Percentiles rank a stretch among this genome's conserved stretches.
phyloP scores from a whole-genome alignment of 2,797 vertebrate genomes.

The Gastrophryne carolinensis region DNA sequence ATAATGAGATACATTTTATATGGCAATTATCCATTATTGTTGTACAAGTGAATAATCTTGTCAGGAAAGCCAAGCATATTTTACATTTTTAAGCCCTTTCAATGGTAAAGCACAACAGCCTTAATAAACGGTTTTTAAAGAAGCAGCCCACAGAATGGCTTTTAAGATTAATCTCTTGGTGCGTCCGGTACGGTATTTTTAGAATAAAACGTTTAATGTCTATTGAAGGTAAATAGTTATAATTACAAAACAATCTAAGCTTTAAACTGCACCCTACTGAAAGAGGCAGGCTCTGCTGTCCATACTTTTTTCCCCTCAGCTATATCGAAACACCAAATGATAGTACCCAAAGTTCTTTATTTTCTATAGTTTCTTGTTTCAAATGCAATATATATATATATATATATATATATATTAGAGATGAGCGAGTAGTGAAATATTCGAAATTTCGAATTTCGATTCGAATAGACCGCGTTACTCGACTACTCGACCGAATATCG shows the following conservation, averaged over 20 bases:
- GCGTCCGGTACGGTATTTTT: constrained; percentile 38
- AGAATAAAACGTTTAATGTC: constrained; percentile 21
- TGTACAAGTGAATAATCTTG: constrained; percentile 68
- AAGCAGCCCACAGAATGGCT: constrained; percentile 17
- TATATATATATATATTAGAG: too few species aligned
- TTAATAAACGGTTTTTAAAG: constrained; percentile 46
- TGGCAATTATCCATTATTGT: constrained; percentile 72
- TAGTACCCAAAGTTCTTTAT: constrained; percentile 27
- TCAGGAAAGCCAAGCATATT: constrained; percentile 71
- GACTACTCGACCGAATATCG: too few species aligned
- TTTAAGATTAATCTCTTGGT: constrained; percentile 41
- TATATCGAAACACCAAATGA: constrained; percentile 32
- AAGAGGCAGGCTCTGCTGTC: background rate
- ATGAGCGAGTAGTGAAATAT: too few species aligned
- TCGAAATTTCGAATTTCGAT: too few species aligned
- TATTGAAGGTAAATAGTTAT: constrained; percentile 24
- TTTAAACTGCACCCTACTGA: background rate
- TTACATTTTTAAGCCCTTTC: constrained; percentile 65
- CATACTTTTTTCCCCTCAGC: constrained; percentile 33
- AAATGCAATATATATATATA: too few species aligned
- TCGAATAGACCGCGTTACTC: too few species aligned
- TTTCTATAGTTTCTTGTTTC: background rate
- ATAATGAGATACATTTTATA: constrained; percentile 68
- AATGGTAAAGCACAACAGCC: constrained; percentile 9
- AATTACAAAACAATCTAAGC: constrained; percentile 17